Percentiles rank a stretch among this genome's conserved stretches.
Conservation (phyloP, 2,797 vertebrate species). For the Eurystomus glaucurus region DNA sequence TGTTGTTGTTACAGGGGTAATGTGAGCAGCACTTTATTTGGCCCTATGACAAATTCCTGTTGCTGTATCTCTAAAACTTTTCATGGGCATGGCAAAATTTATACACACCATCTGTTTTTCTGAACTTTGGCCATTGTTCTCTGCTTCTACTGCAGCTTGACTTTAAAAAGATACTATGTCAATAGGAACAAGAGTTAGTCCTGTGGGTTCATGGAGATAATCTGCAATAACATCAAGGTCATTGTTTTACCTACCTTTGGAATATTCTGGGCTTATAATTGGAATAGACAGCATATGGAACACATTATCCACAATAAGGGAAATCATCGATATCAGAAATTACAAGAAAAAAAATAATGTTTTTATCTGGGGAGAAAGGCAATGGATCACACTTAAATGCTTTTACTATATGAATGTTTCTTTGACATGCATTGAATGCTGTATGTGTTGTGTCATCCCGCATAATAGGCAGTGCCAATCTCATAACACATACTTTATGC, state of each 20-base stretch:
- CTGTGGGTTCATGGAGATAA: neutral
- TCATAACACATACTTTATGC: neutral
- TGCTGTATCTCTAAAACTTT: neutral
- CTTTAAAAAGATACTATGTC: neutral
- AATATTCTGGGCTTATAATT: neutral
- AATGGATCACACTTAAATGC: neutral
- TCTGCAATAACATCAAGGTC: neutral
- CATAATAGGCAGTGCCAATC: neutral
- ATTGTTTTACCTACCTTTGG: neutral
- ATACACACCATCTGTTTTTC: neutral
- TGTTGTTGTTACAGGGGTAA: neutral
- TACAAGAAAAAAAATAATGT: neutral
- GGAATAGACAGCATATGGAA: neutral
- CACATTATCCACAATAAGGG: neutral
- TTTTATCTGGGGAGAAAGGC: neutral
- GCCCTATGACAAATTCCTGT: fast-evolving
- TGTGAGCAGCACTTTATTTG: neutral
- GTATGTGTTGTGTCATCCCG: neutral
- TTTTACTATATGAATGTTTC: neutral
- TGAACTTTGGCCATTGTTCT: neutral
- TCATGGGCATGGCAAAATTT: neutral
- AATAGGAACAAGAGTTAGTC: neutral
- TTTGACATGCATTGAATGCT: neutral
- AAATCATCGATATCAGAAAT: neutral
- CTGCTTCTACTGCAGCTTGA: neutral